Conservation (phyloP, 2,888 invertebrate genomes). For the Apamea epomidion region DNA sequence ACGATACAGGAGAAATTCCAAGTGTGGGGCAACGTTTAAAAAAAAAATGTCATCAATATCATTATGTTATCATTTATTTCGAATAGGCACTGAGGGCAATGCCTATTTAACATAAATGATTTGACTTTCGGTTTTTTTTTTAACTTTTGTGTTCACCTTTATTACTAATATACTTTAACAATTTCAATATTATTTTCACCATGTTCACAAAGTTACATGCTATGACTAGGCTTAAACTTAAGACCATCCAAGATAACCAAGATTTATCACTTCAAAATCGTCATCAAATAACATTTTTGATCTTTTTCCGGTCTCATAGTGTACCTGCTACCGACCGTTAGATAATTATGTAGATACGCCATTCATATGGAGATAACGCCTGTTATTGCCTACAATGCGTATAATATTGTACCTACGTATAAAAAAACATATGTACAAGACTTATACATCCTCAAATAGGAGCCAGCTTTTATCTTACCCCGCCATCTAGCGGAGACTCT, state of each 20-base stretch:
- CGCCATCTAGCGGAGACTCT: conserved; percentile 81
- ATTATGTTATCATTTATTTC: no score
- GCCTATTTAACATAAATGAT: no score
- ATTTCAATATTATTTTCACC: no score
- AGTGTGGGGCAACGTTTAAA: no score
- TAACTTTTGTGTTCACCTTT: no score
- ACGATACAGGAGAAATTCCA: no score
- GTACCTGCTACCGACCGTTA: conserved; percentile 28
- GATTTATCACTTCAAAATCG: neutral
- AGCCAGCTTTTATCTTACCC: conserved; percentile 75
- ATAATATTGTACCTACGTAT: conserved; percentile 44
- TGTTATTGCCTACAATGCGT: conserved; percentile 45
- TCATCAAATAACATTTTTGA: conserved; percentile 6
- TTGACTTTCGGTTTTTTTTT: no score
- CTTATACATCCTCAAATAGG: conserved; percentile 59
- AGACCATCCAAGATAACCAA: neutral
- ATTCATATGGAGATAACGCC: conserved; percentile 54
- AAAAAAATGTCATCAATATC: no score
- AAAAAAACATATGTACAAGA: conserved; percentile 55
- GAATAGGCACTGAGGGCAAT: no score
- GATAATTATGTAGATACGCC: conserved; percentile 55
- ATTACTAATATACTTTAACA: no score
- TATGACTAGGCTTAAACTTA: neutral
- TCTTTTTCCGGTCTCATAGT: conserved; percentile 20
- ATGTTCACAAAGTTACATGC: neutral